Percentiles rank a stretch among this genome's conserved stretches.
Evolutionary conservation across 53 echinoderm and acorn worm genomes (phyloP).

Genomic region (Patiria pectinifera): DNA sequence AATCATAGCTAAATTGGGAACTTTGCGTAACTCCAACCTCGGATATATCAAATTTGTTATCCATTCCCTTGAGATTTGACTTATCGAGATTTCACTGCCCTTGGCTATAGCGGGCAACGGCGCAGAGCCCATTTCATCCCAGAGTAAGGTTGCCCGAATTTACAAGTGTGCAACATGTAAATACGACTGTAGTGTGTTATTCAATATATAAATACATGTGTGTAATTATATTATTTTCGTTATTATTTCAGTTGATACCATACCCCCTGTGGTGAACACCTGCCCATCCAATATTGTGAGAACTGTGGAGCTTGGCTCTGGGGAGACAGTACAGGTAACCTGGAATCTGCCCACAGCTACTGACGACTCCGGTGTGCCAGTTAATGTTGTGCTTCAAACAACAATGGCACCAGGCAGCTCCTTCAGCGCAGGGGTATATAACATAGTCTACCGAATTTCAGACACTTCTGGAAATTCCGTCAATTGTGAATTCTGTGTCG

Average conservation of each 20-base stretch:
- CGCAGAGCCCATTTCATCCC: too few relatives aligned
- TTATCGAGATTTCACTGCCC: too few relatives aligned
- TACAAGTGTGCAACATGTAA: too few relatives aligned
- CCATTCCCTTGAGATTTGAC: too few relatives aligned
- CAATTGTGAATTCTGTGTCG: slow-evolving; percentile 41
- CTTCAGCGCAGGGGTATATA: slow-evolving; percentile 16
- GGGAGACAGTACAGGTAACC: not conserved
- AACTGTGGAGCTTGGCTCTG: slow-evolving; percentile 19
- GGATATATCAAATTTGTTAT: too few relatives aligned
- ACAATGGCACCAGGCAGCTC: not conserved
- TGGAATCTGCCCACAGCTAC: not conserved
- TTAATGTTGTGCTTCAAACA: not conserved
- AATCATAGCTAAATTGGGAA: too few relatives aligned
- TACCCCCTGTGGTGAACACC: not conserved
- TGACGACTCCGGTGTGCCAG: slow-evolving; percentile 8
- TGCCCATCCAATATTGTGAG: slow-evolving; percentile 5
- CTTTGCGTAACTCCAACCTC: too few relatives aligned
- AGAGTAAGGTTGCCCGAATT: too few relatives aligned
- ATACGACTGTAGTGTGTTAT: too few relatives aligned
- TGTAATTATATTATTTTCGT: not conserved
- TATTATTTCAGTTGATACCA: not conserved
- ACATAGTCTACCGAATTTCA: not conserved
- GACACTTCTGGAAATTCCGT: not conserved
- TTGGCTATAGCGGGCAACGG: too few relatives aligned
- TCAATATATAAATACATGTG: not conserved